Conservation (phyloP, 2,888 invertebrate genomes). For the Caenorhabditis japonica region DNA sequence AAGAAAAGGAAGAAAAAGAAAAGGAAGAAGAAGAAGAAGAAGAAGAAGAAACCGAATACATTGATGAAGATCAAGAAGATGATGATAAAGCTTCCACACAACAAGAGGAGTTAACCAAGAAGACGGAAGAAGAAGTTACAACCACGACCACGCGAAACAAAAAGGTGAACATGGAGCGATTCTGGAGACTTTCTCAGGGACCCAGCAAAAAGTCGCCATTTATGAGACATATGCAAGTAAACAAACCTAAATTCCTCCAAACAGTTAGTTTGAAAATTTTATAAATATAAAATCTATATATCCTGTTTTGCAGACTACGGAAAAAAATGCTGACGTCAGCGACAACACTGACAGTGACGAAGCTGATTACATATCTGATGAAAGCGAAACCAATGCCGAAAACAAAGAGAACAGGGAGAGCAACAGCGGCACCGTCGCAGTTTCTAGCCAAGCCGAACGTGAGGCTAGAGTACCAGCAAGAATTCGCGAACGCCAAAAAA, state of each 20-base stretch:
- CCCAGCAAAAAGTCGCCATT: conserved; percentile 57
- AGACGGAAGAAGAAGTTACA: neutral
- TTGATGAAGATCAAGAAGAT: conserved; percentile 26
- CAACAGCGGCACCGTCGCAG: conserved; percentile 17
- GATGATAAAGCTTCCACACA: conserved; percentile 11
- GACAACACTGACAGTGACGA: conserved; percentile 35
- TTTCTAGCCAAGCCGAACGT: conserved; percentile 5
- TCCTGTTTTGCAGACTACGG: neutral
- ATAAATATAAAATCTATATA: neutral
- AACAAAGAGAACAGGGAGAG: conserved; percentile 36
- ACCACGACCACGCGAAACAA: conserved; percentile 9
- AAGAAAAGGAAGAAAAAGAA: conserved; percentile 3
- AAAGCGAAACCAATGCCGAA: conserved; percentile 19
- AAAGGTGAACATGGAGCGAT: conserved; percentile 75
- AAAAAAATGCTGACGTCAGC: conserved; percentile 12
- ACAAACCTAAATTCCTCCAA: conserved; percentile 49
- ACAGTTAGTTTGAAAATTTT: conserved; percentile 11
- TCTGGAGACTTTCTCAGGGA: conserved; percentile 69
- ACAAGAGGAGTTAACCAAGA: conserved; percentile 29
- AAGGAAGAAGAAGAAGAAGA: conserved; percentile 45
- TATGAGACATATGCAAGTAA: conserved; percentile 38
- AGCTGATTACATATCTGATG: conserved; percentile 24
- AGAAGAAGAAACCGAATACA: conserved; percentile 11
- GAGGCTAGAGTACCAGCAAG: conserved; percentile 51
- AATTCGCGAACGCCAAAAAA: conserved; percentile 50